Base-by-base conservation (phyloP, 1,140 invertebrate species). In the Mya arenaria region DNA sequence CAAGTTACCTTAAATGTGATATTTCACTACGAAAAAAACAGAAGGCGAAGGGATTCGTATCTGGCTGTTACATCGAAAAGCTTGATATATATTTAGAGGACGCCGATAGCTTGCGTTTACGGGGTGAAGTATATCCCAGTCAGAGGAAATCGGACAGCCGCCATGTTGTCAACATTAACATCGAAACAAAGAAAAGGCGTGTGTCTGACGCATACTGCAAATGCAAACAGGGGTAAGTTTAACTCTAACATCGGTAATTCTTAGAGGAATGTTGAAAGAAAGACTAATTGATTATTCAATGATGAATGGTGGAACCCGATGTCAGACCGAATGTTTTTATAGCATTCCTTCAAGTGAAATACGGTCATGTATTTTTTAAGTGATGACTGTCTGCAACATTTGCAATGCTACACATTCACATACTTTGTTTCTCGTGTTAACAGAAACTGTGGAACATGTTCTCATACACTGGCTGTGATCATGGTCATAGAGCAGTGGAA, bases 371-470 rank as follows among this genome's bases (percentile, higher is more conserved):
- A n/a, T n/a, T n/a, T n/a, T n/a, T n/a, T n/a, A n/a, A n/a, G n/a
- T n/a, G n/a, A n/a, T n/a, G n/a, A n/a, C n/a, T n/a, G n/a, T n/a
- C n/a, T n/a, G n/a, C n/a, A n/a, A n/a, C n/a, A n/a, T n/a, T n/a
- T n/a, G n/a, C n/a, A n/a, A n/a, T n/a, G n/a, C n/a, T n/a, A n/a
- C n/a, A n/a, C n/a, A n/a, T n/a, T n/a, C n/a, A n/a, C n/a, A n/a
- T n/a, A n/a, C n/a, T n/a, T n/a, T n/a, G n/a, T n/a, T n/a, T n/a
- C n/a, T n/a, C n/a, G n/a, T n/a, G n/a, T n/a, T n/a, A 37, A 23
- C 71, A 74, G 71, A 5, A 39, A 32, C 10, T 74, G 52, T 32
- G 71, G 71, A 36, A 56, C 58, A 60, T 74, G 71, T 60, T 52
- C 71, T 6, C 71, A 74, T 60, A 37, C 60, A 1, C 52, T 74